These are phyloP conservation scores for Tragelaphus oryx DNA, from an alignment of 2,797 vertebrate species.

Conservation along the genomic window DNA sequence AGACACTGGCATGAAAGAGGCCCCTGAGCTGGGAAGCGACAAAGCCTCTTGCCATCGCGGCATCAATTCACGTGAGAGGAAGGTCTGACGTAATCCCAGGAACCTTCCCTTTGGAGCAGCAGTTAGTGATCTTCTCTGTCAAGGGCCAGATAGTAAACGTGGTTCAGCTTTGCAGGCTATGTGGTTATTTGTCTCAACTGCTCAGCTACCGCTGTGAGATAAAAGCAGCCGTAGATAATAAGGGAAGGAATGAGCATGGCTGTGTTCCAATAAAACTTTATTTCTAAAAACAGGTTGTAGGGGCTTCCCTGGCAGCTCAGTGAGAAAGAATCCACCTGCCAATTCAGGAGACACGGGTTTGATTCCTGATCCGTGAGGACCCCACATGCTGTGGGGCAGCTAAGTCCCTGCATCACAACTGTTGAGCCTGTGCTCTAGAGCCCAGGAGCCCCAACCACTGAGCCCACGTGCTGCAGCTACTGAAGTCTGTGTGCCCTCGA, in stretches of 20 bases:
- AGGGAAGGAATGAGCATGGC: neutral
- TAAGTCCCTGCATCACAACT: neutral
- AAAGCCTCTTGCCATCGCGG: neutral
- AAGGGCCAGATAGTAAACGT: neutral
- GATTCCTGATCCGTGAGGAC: neutral
- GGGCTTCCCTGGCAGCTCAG: neutral
- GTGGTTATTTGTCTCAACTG: neutral
- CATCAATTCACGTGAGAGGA: neutral
- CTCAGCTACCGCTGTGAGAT: neutral
- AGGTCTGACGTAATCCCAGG: neutral
- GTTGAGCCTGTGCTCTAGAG: neutral
- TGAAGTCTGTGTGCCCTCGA: neutral
- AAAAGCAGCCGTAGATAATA: neutral
- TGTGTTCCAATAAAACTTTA: conserved; percentile 22
- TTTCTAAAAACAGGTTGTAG: neutral
- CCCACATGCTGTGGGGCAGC: neutral
- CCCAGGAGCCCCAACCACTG: neutral
- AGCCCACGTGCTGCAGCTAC: neutral
- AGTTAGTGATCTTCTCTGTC: neutral
- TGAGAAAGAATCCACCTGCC: neutral
- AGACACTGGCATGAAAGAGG: neutral
- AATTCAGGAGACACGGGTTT: neutral
- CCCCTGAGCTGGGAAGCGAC: neutral
- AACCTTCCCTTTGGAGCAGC: neutral
- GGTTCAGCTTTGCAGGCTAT: neutral